Percentiles rank a stretch among this genome's conserved stretches.
Conservation (phyloP, 1,140 invertebrate genomes). For the Cephus cinctus region DNA sequence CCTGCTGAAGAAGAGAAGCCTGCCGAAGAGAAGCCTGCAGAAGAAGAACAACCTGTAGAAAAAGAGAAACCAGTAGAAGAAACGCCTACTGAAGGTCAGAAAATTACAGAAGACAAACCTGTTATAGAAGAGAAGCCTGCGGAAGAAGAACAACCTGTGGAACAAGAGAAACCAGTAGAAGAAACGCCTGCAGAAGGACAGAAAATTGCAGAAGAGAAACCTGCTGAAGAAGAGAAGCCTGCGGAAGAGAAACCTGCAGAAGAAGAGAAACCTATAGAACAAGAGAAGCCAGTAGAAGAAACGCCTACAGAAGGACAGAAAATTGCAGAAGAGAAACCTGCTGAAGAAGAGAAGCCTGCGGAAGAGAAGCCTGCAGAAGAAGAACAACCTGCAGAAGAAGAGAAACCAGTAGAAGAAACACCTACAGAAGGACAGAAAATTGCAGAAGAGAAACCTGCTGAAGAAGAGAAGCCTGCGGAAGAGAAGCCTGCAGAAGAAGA, state of each 20-base stretch:
- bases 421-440: constrained; percentile 21
- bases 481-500: constrained; percentile 1
- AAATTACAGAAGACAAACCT: constrained; percentile 4
- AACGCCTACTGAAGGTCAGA: not conserved
- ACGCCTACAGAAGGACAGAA: not conserved
- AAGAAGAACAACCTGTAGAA: no score
- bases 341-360: constrained; percentile 13
- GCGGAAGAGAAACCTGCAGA: constrained; percentile 13
- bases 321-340: constrained; percentile 4
- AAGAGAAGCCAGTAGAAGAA: constrained; percentile 16
- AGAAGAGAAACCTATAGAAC: no score
- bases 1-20: constrained; percentile 21
- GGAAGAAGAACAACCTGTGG: constrained; percentile 8
- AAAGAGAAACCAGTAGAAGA: constrained; percentile 16
- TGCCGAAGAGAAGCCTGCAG: constrained; percentile 13
- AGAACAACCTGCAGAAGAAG: constrained; percentile 1
- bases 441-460: constrained; percentile 14
- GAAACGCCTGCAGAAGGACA: not conserved
- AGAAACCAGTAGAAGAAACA: constrained; percentile 13
- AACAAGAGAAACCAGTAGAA: constrained; percentile 12
- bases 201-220: constrained; percentile 18
- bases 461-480: constrained; percentile 5
- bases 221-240: constrained; percentile 21
- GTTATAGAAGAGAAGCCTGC: constrained; percentile 12
- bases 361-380: constrained; percentile 15